These are phyloP conservation scores for Andrena bucephala DNA, from an alignment of 2,888 invertebrate species.

Conservation along the genomic window DNA sequence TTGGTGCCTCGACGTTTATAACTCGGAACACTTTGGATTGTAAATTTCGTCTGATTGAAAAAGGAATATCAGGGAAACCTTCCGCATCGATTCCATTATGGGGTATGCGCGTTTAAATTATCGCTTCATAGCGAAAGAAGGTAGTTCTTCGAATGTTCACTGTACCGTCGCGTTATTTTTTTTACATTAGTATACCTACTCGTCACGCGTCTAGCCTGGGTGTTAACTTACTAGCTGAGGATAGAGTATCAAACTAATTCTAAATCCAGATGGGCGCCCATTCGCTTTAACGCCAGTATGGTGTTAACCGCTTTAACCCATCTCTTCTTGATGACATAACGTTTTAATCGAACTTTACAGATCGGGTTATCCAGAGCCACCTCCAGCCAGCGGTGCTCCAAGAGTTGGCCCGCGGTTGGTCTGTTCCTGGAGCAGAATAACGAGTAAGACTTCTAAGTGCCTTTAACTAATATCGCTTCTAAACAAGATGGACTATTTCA, in stretches of 20 bases:
- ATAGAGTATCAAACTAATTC: conserved; percentile 78
- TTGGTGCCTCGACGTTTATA: conserved; percentile 1
- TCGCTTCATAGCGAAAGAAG: not conserved
- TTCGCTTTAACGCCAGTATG: conserved; percentile 93
- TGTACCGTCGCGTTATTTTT: not conserved
- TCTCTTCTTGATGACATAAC: conserved; percentile 95
- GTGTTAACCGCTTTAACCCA: conserved; percentile 96
- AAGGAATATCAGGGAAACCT: conserved; percentile 1
- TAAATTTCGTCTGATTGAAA: not conserved
- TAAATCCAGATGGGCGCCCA: conserved; percentile 93
- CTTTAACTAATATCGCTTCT: not conserved
- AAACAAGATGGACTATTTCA: too few relatives aligned
- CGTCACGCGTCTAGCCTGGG: conserved; percentile 13
- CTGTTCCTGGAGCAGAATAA: conserved; percentile 87
- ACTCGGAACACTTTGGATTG: not conserved
- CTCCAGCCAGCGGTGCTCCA: conserved; percentile 93
- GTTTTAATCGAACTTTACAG: conserved; percentile 92
- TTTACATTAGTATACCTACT: not conserved
- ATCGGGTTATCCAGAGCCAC: conserved; percentile 89
- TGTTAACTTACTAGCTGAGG: conserved; percentile 16
- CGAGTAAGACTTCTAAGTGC: conserved; percentile 59
- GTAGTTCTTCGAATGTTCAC: conserved; percentile 25
- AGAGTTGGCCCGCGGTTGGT: conserved; percentile 89
- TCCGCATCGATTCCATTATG: not conserved
- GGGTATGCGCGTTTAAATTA: not conserved